These are phyloP conservation scores for Drosophila rubida DNA, from an alignment of 2,888 invertebrate species.

Conservation along the genomic window DNA sequence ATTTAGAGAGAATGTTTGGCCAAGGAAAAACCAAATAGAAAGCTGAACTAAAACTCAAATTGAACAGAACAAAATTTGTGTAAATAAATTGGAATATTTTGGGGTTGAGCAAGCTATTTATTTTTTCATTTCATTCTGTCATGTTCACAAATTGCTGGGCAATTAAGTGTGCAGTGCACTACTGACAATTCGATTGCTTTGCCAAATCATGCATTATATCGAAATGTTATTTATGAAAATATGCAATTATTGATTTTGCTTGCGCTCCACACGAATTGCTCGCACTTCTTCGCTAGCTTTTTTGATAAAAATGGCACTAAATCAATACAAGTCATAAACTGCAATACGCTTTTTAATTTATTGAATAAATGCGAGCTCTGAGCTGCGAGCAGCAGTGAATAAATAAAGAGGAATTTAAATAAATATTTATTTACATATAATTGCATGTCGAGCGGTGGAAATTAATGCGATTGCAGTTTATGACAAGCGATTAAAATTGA, in stretches of 20 bases:
- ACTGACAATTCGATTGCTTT: background rate
- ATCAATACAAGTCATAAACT: constrained; percentile 62
- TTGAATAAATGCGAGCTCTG: constrained; percentile 13
- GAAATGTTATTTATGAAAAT: constrained; percentile 1
- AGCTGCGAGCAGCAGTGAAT: constrained; percentile 37
- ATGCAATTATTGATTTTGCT: constrained; percentile 23
- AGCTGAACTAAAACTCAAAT: background rate
- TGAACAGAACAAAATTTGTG: too few species aligned
- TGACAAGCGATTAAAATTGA: constrained; percentile 76
- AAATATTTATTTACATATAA: constrained; percentile 76
- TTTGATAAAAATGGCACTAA: constrained; percentile 37
- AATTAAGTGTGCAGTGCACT: too few species aligned
- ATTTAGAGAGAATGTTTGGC: constrained; percentile 20
- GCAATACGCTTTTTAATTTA: constrained; percentile 48
- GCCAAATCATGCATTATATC: background rate
- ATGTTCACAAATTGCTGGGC: too few species aligned
- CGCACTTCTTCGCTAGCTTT: background rate
- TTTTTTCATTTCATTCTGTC: too few species aligned
- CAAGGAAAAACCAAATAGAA: background rate
- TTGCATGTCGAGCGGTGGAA: constrained; percentile 65
- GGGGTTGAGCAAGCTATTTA: too few species aligned
- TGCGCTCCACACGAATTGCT: background rate
- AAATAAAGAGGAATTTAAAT: constrained; percentile 72
- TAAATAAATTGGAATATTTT: too few species aligned
- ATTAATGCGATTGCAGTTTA: constrained; percentile 79